These are phyloP conservation scores for Danio kyathit DNA, from an alignment of 2,797 vertebrate species.

Conservation along the genomic window DNA sequence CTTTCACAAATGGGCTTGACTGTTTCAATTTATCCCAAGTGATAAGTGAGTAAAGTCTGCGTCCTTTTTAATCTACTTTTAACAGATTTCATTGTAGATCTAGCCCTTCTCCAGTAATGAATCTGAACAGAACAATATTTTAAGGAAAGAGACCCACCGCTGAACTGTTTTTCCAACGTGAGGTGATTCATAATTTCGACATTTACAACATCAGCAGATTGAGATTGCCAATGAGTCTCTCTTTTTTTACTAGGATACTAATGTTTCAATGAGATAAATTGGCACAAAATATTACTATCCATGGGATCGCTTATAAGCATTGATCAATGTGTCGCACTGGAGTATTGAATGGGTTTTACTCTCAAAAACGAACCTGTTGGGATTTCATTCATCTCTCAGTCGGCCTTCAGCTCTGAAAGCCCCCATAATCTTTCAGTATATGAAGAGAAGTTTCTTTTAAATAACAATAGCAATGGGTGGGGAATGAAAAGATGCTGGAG, in stretches of 20 bases:
- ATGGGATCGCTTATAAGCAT: neutral
- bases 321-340: neutral
- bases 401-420: neutral
- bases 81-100: slow-evolving; percentile 6
- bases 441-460: neutral
- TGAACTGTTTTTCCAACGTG: neutral
- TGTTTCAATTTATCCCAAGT: slow-evolving; percentile 3
- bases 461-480: neutral
- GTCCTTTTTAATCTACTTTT: slow-evolving; percentile 28
- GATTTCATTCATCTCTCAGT: neutral
- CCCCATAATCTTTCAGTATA: neutral
- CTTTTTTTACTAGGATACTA: neutral
- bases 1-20: slow-evolving; percentile 20
- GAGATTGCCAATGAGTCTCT: neutral
- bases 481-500: neutral
- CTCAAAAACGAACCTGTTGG: neutral
- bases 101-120: slow-evolving; percentile 13
- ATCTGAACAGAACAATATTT: slow-evolving; percentile 14
- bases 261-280: neutral
- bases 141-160: neutral
- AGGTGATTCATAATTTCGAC: slow-evolving; percentile 25
- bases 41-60: slow-evolving; percentile 21
- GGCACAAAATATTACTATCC: neutral
- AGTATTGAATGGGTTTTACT: neutral
- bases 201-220: slow-evolving; percentile 20